Base-by-base conservation (phyloP, 2,797 vertebrate genomes). In the Tarsius wallacei region DNA sequence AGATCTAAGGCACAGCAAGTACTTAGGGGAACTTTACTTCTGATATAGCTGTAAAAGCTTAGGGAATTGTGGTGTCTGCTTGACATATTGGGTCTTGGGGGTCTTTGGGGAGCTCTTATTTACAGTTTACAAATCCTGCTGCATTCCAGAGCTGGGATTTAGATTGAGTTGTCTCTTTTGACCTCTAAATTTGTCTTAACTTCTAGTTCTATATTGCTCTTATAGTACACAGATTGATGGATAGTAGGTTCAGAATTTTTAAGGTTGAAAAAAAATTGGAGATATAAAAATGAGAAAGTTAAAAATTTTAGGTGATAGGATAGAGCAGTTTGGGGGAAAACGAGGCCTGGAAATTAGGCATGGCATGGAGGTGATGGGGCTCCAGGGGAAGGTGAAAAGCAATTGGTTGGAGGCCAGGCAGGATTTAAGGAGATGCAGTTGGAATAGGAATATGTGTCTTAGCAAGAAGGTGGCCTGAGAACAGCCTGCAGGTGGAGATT, bases 181-280 rank as follows among this genome's bases (percentile, higher is more conserved):
- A 91, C 36, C n/a, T 92, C 53, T 76, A 92, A 61, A 80, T 90
- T 84, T 91, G 55, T 78, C 63, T 89, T 63, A 19, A 74, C 76
- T 95, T 93, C 2, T 17, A 22, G 21, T 87, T 90, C 86, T 87
- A 12, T 55, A 17, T 53, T 74, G n/a, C 70, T 93, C 42, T 89
- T 91, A 53, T 42, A 53, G 53, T 63, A n/a, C 5, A 68, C 5
- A 68, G 28, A 87, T 9, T 17, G 64, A 66, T 76, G 14, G 42
- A 36, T 42, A 71, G 36, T 49, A 85, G 61, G 87, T 51, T 80
- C 24, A 68, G 16, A 77, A 63, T 17, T 66, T 47, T 76, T 61
- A 70, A n/a, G 16, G n/a, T 33, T 5, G 76, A 33, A 81, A 74
- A 61, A 22, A 80, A 70, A 51, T 33, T 81, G 17, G 70, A 82